Percentiles rank a stretch among this genome's conserved stretches.
Conservation (phyloP, 2,888 invertebrate species). For the Geophilus truncorum region DNA sequence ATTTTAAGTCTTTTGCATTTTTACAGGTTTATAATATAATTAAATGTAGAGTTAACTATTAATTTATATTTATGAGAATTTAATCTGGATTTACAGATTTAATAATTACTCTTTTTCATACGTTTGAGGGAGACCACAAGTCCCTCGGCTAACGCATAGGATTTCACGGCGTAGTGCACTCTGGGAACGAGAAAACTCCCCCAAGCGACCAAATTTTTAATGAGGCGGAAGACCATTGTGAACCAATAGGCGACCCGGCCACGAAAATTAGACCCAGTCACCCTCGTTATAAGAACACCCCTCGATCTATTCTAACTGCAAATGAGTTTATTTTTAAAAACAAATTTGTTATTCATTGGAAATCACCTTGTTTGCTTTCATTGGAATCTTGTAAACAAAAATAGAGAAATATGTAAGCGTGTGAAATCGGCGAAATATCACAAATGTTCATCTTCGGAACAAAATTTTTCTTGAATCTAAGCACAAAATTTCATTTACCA, state of each 20-base stretch:
- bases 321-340: background rate
- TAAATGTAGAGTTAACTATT: background rate
- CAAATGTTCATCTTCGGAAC: no score
- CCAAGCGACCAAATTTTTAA: constrained; percentile 10
- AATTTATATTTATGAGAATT: background rate
- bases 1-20: background rate
- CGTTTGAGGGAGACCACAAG: background rate
- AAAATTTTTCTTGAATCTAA: no score
- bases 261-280: background rate
- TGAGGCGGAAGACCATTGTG: constrained; percentile 4
- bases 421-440: no score
- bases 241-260: constrained; percentile 1
- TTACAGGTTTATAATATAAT: background rate
- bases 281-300: background rate
- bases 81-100: background rate
- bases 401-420: no score
- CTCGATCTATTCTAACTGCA: background rate
- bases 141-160: background rate
- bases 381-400: no score
- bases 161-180: background rate
- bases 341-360: background rate
- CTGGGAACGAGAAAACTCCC: constrained; percentile 10
- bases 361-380: no score
- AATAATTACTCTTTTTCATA: background rate
- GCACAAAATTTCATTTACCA: no score